A percentile compares a stretch with the other conserved stretches of the same genome.
Conservation (phyloP, 2,888 invertebrate species). For the Drosophila nr. perissopoda region DNA sequence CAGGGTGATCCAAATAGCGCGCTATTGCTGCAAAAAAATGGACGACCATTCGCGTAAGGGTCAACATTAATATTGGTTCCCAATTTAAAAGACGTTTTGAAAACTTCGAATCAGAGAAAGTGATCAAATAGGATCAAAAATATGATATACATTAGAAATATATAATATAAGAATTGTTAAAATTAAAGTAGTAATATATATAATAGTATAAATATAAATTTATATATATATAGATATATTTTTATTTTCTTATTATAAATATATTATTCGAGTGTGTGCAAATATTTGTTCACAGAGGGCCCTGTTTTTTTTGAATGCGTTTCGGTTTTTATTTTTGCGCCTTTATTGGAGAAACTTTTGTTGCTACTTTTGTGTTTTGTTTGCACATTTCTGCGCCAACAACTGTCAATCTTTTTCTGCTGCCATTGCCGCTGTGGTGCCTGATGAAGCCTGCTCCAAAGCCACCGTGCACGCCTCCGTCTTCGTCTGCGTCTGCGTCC, state of each 20-base stretch:
- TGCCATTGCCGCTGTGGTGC: conserved; percentile 18
- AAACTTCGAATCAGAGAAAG: neutral
- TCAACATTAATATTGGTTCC: neutral
- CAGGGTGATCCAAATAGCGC: conserved; percentile 48
- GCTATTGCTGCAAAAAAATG: neutral
- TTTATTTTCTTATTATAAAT: neutral
- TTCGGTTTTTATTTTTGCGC: conserved; percentile 58
- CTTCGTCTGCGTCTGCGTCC: conserved; percentile 3
- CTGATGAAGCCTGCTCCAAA: conserved; percentile 48
- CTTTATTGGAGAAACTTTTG: conserved; percentile 69
- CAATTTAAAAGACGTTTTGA: neutral
- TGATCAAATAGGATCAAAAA: neutral
- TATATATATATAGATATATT: neutral
- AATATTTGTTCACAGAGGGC: conserved; percentile 16
- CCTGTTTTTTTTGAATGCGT: conserved; percentile 61
- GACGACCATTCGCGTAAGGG: neutral
- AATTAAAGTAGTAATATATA: neutral
- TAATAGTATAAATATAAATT: neutral
- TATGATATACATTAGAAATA: neutral
- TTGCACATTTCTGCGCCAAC: conserved; percentile 76
- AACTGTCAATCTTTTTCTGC: conserved; percentile 72
- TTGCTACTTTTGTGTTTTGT: conserved; percentile 69
- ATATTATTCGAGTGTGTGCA: no score
- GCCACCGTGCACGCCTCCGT: conserved; percentile 3
- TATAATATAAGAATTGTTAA: neutral